These are phyloP conservation scores for Psephotus haematonotus DNA, from an alignment of 2,113 vertebrate species.

Conservation along the genomic window DNA sequence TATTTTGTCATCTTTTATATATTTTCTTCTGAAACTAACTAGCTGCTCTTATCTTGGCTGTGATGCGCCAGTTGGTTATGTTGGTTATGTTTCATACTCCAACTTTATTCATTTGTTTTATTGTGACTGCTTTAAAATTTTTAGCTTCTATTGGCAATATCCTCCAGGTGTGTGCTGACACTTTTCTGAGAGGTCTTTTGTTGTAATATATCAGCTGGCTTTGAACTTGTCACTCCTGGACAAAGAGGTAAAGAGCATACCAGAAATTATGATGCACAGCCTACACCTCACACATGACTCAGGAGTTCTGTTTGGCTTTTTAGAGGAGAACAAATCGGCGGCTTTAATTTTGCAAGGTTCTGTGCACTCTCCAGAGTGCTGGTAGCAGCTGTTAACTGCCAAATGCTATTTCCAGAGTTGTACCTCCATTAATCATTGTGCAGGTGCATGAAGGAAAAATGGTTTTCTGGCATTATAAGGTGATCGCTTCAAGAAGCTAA, in stretches of 20 bases:
- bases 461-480: constrained; percentile 39
- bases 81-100: neutral
- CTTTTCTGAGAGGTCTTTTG: constrained; percentile 13
- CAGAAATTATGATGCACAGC: constrained; percentile 21
- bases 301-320: constrained; percentile 27
- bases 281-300: constrained; percentile 12
- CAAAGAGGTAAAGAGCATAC: neutral
- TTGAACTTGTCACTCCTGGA: constrained; percentile 29
- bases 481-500: constrained; percentile 6
- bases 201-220: constrained; percentile 19
- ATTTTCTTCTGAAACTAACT: neutral
- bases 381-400: constrained; percentile 61
- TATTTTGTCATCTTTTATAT: neutral
- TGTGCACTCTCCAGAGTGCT: constrained; percentile 48
- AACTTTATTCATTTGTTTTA: neutral
- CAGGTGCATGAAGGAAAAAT: constrained; percentile 50
- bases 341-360: constrained; percentile 59
- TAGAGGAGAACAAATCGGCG: constrained; percentile 22
- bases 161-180: neutral
- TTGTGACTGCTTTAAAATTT: constrained; percentile 16
- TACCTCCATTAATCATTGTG: constrained; percentile 56
- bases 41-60: neutral
- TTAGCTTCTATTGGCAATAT: neutral
- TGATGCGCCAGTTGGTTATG: neutral
- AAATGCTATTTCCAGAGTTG: constrained; percentile 53